Evolutionary conservation across 2,113 vertebrate genomes (phyloP).

Genomic region (Falco punctatus): DNA sequence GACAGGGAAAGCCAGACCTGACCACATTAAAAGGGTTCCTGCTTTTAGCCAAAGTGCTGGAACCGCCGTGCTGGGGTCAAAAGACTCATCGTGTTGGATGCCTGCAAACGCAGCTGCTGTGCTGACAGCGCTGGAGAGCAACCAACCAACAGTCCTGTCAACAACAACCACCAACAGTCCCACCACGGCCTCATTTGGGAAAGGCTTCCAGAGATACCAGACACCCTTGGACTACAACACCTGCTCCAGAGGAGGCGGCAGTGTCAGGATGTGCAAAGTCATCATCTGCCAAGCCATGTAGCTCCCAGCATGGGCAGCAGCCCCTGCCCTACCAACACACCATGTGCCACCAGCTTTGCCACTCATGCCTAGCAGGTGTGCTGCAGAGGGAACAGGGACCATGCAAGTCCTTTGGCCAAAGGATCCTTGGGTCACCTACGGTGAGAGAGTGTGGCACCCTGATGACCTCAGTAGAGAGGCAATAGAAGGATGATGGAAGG

Average conservation of each 20-base stretch:
- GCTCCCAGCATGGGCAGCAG: neutral
- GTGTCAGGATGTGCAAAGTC: neutral
- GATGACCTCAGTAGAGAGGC: neutral
- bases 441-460: neutral
- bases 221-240: too few species aligned
- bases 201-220: neutral
- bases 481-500: neutral
- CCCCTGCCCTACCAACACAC: neutral
- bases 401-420: neutral
- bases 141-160: neutral
- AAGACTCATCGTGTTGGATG: neutral
- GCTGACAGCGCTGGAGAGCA: neutral
- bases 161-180: neutral
- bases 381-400: neutral
- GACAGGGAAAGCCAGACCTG: neutral
- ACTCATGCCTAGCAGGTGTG: neutral
- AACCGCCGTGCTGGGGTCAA: rapidly evolving
- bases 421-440: neutral
- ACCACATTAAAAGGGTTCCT: neutral
- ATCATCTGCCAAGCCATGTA: neutral
- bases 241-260: neutral
- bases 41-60: neutral
- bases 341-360: neutral
- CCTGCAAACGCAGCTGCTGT: neutral
- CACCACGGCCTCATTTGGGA: neutral